Conservation (phyloP, 1,140 invertebrate species). For the Oryctes rhinoceros region DNA sequence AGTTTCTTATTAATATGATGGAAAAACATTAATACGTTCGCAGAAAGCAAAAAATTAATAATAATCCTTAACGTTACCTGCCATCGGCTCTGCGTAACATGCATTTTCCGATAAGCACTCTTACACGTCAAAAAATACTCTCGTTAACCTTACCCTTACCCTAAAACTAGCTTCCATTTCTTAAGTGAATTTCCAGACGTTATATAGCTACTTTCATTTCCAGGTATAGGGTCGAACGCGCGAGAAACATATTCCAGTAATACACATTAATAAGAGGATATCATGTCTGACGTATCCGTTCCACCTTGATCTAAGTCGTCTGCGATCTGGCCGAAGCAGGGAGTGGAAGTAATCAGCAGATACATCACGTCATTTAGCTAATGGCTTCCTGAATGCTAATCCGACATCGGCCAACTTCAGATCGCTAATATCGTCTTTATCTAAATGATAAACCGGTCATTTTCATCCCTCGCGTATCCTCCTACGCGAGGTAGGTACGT, state of each 20-base stretch:
- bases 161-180: conserved; percentile 18
- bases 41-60: too few relatives aligned
- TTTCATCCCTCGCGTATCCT: conserved; percentile 10
- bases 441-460: conserved; percentile 43
- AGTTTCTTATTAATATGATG: too few relatives aligned
- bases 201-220: conserved; percentile 26
- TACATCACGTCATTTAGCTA: conserved; percentile 60
- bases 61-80: too few relatives aligned
- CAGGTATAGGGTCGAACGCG: conserved; percentile 22
- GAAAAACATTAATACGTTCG: too few relatives aligned
- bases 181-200: conserved; percentile 37
- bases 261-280: conserved; percentile 48
- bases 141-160: conserved; percentile 2
- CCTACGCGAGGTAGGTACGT: neutral
- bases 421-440: conserved; percentile 49
- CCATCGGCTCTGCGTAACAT: too few relatives aligned
- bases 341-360: conserved; percentile 57
- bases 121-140: neutral
- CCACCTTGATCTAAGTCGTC: conserved; percentile 44
- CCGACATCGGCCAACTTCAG: conserved; percentile 51
- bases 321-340: conserved; percentile 43
- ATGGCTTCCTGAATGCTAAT: conserved; percentile 61
- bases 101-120: too few relatives aligned
- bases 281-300: conserved; percentile 49
- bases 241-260: conserved; percentile 25